Percentiles rank a stretch among this genome's conserved stretches.
Conservation (phyloP, 2,888 invertebrate species). For the Caenorhabditis sp. region DNA sequence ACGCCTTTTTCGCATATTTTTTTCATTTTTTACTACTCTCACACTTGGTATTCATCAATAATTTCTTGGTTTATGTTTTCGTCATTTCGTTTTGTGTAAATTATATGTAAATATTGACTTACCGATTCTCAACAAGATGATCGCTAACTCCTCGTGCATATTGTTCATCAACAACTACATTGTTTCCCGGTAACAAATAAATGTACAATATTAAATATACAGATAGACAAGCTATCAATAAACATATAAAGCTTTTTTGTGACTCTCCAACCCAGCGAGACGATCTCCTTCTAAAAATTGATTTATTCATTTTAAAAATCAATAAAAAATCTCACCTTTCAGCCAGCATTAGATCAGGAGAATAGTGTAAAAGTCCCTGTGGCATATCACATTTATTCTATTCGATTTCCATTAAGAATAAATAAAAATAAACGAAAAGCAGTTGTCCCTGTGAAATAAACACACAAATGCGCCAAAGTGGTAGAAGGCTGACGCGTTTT, state of each 20-base stretch:
- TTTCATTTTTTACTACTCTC: no score
- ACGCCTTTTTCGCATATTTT: no score
- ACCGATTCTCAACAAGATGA: constrained; percentile 18
- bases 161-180: constrained; percentile 28
- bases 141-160: constrained; percentile 27
- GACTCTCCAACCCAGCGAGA: not conserved
- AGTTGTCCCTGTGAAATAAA: not conserved
- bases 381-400: constrained; percentile 17
- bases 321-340: not conserved
- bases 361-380: constrained; percentile 30
- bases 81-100: not conserved
- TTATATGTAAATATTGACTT: not conserved
- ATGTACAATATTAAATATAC: constrained; percentile 19
- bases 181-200: constrained; percentile 19
- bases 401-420: no score
- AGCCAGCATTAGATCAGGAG: constrained; percentile 21
- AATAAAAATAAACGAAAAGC: not conserved
- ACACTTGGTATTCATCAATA: no score
- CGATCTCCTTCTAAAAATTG: not conserved
- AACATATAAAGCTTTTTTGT: not conserved
- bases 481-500: not conserved
- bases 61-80: not conserved
- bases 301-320: not conserved
- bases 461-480: not conserved
- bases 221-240: not conserved